phyloP scores from a whole-genome alignment of 2,888 invertebrate species.

The Lithophane socia region DNA sequence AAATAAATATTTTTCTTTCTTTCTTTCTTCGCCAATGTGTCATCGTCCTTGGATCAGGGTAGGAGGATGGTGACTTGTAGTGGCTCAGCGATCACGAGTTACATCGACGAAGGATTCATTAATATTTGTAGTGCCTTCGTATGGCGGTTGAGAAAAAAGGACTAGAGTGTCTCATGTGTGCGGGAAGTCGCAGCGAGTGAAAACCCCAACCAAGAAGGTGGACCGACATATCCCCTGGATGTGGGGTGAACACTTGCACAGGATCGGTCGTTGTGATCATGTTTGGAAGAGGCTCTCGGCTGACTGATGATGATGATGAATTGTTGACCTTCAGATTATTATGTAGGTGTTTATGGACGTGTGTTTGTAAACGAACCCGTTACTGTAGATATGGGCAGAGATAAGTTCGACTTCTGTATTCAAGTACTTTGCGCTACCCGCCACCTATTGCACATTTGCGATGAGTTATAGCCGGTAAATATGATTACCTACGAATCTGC shows the following conservation, averaged over 20 bases:
- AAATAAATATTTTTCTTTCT: too few relatives aligned
- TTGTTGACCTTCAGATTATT: neutral
- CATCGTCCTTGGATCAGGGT: neutral
- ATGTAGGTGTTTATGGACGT: neutral
- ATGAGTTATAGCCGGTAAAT: slow-evolving; percentile 23
- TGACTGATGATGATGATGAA: neutral
- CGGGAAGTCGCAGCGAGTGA: neutral
- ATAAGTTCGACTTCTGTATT: slow-evolving; percentile 22
- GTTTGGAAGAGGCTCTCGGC: neutral
- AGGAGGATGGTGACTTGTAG: too few relatives aligned
- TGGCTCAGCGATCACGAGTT: neutral
- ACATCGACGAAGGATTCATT: neutral
- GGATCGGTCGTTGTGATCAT: neutral
- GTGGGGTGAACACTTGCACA: neutral
- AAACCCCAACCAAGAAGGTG: neutral
- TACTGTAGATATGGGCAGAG: neutral
- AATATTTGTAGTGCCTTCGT: neutral
- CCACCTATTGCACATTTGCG: slow-evolving; percentile 13
- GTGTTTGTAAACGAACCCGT: neutral
- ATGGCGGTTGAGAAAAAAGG: neutral
- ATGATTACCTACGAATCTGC: slow-evolving; percentile 4
- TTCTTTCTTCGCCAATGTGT: too few relatives aligned
- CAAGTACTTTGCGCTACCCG: neutral
- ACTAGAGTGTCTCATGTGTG: neutral
- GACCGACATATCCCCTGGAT: neutral